Conservation (phyloP, 1,140 invertebrate species). For the Drosophila lacertosa region DNA sequence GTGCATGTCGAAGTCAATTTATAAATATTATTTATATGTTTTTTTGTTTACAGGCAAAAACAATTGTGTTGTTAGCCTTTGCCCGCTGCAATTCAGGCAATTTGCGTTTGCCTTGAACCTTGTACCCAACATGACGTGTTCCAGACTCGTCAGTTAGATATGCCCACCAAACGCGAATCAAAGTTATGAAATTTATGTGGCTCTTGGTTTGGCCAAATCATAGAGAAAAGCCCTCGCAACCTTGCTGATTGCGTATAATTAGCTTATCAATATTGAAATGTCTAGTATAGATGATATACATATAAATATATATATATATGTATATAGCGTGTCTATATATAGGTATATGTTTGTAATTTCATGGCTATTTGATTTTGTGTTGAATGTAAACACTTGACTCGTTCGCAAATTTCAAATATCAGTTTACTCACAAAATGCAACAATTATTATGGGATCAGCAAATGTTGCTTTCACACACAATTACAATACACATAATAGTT, state of each 20-base stretch:
- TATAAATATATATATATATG: background rate
- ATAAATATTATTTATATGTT: slow-evolving; percentile 24
- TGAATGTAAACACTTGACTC: slow-evolving; percentile 24
- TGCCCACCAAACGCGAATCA: background rate
- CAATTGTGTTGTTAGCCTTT: slow-evolving; percentile 46
- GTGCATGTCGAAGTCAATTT: slow-evolving; percentile 40
- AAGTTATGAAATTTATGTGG: slow-evolving; percentile 38
- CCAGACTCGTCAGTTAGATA: slow-evolving; percentile 34
- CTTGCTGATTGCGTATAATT: slow-evolving; percentile 57
- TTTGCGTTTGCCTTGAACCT: slow-evolving; percentile 53
- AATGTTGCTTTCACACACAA: slow-evolving; percentile 19
- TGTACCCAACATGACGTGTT: slow-evolving; percentile 46
- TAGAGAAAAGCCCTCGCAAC: slow-evolving; percentile 21
- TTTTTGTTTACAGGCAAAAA: slow-evolving; percentile 32
- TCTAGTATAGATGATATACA: slow-evolving; percentile 5
- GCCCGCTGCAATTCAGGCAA: slow-evolving; percentile 48
- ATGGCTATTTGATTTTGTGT: slow-evolving; percentile 20
- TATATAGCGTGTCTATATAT: background rate
- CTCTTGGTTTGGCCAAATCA: slow-evolving; percentile 27
- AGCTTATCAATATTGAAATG: slow-evolving; percentile 53
- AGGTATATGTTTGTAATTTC: slow-evolving; percentile 10
- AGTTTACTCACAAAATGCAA: slow-evolving; percentile 28
- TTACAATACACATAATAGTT: slow-evolving; percentile 17
- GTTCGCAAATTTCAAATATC: background rate
- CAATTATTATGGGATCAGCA: slow-evolving; percentile 47